These are phyloP conservation scores for Anthopleura sola DNA, from an alignment of 64 coral and sea anemone species.

Conservation along the genomic window DNA sequence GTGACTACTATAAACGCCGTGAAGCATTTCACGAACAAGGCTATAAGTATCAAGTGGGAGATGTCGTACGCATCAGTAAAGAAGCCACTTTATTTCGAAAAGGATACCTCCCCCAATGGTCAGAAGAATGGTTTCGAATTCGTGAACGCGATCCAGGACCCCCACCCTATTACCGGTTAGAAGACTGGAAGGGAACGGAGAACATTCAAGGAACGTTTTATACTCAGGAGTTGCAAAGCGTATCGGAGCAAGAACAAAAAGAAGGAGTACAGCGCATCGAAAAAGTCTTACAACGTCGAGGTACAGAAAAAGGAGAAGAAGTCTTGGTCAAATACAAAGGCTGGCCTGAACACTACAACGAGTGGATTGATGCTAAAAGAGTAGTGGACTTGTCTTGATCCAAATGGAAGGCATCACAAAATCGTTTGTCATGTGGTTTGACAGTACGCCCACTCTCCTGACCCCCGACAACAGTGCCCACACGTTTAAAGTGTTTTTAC, in stretches of 20 bases:
- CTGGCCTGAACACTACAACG: not conserved
- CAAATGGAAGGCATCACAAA: not conserved
- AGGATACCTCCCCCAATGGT: not conserved
- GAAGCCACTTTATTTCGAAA: not conserved
- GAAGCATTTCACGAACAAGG: not conserved
- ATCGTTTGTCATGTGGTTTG: not conserved
- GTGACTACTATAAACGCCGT: not conserved
- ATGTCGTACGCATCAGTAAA: not conserved
- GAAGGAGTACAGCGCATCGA: not conserved
- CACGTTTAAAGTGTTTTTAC: not conserved
- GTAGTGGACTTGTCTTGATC: not conserved
- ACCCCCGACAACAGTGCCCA: not conserved
- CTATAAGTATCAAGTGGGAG: conserved; percentile 1
- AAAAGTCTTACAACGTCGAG: not conserved
- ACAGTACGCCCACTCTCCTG: not conserved
- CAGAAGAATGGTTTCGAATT: too few species aligned
- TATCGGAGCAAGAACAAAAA: not conserved
- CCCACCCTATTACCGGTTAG: not conserved
- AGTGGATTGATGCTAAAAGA: not conserved
- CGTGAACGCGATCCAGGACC: too few species aligned
- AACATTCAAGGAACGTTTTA: not conserved
- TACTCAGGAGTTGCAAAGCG: not conserved
- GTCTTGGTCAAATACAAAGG: not conserved
- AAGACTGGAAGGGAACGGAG: not conserved
- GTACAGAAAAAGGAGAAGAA: not conserved